A percentile compares a stretch with the other conserved stretches of the same genome.
These are phyloP conservation scores for Dryas iulia DNA, from an alignment of 1,140 invertebrate species.

Conservation along the genomic window DNA sequence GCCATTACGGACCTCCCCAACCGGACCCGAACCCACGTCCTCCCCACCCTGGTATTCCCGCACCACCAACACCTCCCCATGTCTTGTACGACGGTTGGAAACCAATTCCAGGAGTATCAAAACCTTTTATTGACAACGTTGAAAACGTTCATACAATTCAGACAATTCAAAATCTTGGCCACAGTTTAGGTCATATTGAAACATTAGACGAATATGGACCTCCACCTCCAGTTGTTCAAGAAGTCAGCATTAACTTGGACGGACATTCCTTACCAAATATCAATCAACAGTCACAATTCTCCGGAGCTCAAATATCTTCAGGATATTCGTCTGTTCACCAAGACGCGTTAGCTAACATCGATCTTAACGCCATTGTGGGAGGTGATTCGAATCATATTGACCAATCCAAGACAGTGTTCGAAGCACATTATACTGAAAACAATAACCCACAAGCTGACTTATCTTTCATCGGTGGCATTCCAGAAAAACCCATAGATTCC, in stretches of 20 bases:
- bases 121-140: constrained; percentile 43
- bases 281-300: constrained; percentile 42
- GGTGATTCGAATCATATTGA: constrained; percentile 74
- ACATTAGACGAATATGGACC: constrained; percentile 57
- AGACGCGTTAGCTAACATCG: constrained; percentile 72
- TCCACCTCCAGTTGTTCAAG: constrained; percentile 51
- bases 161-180: constrained; percentile 24
- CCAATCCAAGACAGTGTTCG: constrained; percentile 77
- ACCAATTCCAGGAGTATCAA: constrained; percentile 85
- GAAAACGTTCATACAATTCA: constrained; percentile 41
- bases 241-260: constrained; percentile 54
- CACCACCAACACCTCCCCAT: constrained; percentile 86
- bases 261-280: constrained; percentile 42
- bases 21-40: constrained; percentile 77
- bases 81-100: constrained; percentile 92
- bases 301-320: constrained; percentile 55
- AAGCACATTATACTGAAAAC: constrained; percentile 76
- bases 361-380: constrained; percentile 73
- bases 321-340: constrained; percentile 72
- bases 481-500: constrained; percentile 59
- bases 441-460: constrained; percentile 41
- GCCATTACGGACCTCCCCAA: constrained; percentile 81
- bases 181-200: constrained; percentile 39
- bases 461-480: constrained; percentile 39
- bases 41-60: constrained; percentile 84